phyloP scores from a whole-genome alignment of 2,888 invertebrate genomes.

The Choreutis nemorana region DNA sequence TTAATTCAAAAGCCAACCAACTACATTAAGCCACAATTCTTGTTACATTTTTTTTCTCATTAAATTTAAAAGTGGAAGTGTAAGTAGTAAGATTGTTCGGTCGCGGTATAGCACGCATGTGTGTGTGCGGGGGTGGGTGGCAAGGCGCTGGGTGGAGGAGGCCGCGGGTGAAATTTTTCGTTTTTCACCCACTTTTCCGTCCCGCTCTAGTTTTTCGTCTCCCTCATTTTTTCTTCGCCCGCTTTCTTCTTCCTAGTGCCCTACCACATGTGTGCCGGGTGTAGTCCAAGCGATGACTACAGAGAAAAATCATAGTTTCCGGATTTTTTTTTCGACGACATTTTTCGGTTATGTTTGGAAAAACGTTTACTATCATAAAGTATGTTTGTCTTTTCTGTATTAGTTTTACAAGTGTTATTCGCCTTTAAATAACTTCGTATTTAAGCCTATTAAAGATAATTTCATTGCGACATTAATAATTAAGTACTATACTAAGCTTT shows the following conservation, averaged over 20 bases:
- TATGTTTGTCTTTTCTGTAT: too few species aligned
- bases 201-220: slow-evolving; percentile 66
- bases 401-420: too few species aligned
- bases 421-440: too few species aligned
- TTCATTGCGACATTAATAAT: too few species aligned
- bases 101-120: slow-evolving; percentile 31
- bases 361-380: too few species aligned
- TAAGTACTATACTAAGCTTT: too few species aligned
- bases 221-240: slow-evolving; percentile 66
- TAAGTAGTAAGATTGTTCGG: slow-evolving; percentile 29
- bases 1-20: too few species aligned
- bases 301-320: slow-evolving; percentile 35
- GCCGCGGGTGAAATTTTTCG: slow-evolving; percentile 59
- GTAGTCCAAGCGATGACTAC: slow-evolving; percentile 22
- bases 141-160: slow-evolving; percentile 23
- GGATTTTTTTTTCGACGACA: too few species aligned
- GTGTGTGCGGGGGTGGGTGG: slow-evolving; percentile 45
- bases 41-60: not conserved
- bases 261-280: slow-evolving; percentile 63
- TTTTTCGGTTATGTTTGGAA: too few species aligned
- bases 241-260: slow-evolving; percentile 64
- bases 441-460: too few species aligned
- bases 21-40: too few species aligned
- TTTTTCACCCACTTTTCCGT: slow-evolving; percentile 67
- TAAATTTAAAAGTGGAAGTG: slow-evolving; percentile 24